Evolutionary conservation across 2,797 vertebrate genomes (phyloP).

Genomic region (Sebastes hubbsi): DNA sequence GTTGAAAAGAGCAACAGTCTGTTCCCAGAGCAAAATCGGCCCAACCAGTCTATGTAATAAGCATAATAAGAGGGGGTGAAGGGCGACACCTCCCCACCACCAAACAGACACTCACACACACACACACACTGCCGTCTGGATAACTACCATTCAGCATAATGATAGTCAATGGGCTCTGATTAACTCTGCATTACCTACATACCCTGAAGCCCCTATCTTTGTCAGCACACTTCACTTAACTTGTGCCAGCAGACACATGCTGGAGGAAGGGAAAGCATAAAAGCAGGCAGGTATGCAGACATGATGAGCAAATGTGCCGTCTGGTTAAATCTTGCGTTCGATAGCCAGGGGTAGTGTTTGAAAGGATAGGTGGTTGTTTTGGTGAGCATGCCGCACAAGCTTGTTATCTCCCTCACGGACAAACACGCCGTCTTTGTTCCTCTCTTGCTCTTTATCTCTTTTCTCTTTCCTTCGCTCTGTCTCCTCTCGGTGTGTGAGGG

Average conservation of each 20-base stretch:
- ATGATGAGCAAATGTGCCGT: slow-evolving; percentile 33
- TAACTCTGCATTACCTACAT: slow-evolving; percentile 65
- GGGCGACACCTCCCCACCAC: slow-evolving; percentile 41
- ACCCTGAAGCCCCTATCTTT: slow-evolving; percentile 54
- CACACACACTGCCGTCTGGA: slow-evolving; percentile 39
- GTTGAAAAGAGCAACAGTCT: slow-evolving; percentile 67
- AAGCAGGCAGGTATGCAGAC: slow-evolving; percentile 45
- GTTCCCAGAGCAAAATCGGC: slow-evolving; percentile 57
- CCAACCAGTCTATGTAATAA: slow-evolving; percentile 66
- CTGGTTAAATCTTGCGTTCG: slow-evolving; percentile 24
- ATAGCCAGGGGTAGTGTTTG: slow-evolving; percentile 10
- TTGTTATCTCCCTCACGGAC: slow-evolving; percentile 16
- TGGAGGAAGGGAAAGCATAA: slow-evolving; percentile 30
- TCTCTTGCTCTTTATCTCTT: slow-evolving; percentile 17
- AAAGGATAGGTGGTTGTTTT: slow-evolving; percentile 18
- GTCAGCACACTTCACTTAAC: slow-evolving; percentile 60
- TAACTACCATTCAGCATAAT: slow-evolving; percentile 69
- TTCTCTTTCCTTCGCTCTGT: background rate
- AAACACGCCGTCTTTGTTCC: slow-evolving; percentile 9
- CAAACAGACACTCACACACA: slow-evolving; percentile 29
- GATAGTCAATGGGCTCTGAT: slow-evolving; percentile 66
- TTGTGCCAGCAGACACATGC: slow-evolving; percentile 47
- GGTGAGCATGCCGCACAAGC: background rate
- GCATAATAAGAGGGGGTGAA: slow-evolving; percentile 69
- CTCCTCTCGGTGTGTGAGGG: slow-evolving; percentile 46